Base-by-base conservation (phyloP, 1,140 invertebrate species). In the Ceratina calcarata region DNA sequence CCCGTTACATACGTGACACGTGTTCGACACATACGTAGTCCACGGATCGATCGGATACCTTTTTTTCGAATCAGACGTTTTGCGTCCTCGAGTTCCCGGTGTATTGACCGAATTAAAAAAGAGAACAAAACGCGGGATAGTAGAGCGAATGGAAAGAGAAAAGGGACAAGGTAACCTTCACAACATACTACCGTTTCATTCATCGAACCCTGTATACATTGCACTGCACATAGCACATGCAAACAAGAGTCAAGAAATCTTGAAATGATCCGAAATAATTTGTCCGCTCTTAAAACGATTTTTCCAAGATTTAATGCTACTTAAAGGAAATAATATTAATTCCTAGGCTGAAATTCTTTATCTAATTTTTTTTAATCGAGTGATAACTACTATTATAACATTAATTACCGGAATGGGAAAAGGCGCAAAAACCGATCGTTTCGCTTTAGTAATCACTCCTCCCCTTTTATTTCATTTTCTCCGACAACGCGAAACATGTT, bases 1-100 rank as follows among this genome's bases (percentile, higher is more conserved):
- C 83, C 82, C 82, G 83, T 85, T 84, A 85, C 83, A 85, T 73
- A 83, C 78, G 83, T 70, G 83, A 85, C 83, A 83, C 83, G 78
- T 82, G 83, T 85, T 85, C 79, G 76, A 72, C 68, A 64, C 57
- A 71, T 58, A 78, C 60, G 64, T 1, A 12, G 13, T 15, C 53
- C 53, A 68, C 74, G 69, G 64, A 85, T 85, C 83, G 83, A 84
- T 84, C 82, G 58, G 78, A 80, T 84, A 84, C 69, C 69, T 73
- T 81, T 84, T 84, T 75, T 70, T 84, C 61, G 62, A 64, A 73
- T 85, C 73, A 85, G 83, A 82, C 80, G 71, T 78, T 77, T 72
- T 79, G 77, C 71, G 77, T 71, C 77, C 77, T 58, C 77, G 77
- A 79, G 73, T 66, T 73, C 69, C 77, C 55, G 70, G 77, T 60